Evolutionary conservation across 1,140 invertebrate species (phyloP).

Genomic region (Scaptomyza pallida): DNA sequence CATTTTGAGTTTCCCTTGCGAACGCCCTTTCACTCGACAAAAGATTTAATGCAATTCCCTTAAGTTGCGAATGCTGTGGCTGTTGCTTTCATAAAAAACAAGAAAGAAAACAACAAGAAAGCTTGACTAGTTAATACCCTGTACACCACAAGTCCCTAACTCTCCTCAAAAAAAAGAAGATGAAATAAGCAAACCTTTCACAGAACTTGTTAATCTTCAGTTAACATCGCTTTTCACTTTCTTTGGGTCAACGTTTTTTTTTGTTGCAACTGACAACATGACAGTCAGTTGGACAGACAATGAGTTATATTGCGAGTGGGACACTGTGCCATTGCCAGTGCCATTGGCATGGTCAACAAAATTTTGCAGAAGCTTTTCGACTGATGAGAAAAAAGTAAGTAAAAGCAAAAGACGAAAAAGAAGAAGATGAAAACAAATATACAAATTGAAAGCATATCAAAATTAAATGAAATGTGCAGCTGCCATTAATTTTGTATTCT

Average conservation of each 20-base stretch:
- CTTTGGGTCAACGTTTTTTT: slow-evolving; percentile 34
- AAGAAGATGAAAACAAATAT: neutral
- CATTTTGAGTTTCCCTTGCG: neutral
- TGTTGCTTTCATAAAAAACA: neutral
- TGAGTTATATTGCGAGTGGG: slow-evolving; percentile 5
- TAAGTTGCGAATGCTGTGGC: slow-evolving; percentile 1
- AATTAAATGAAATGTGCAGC: slow-evolving; percentile 22
- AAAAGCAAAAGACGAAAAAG: too few relatives aligned
- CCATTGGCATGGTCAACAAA: slow-evolving; percentile 33
- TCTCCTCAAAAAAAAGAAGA: neutral
- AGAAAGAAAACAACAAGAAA: neutral
- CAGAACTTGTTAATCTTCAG: slow-evolving; percentile 38
- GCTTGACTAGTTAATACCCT: neutral
- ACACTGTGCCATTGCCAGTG: slow-evolving; percentile 46
- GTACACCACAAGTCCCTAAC: neutral
- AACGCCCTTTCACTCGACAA: slow-evolving; percentile 28
- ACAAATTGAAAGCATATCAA: neutral
- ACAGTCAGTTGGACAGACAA: slow-evolving; percentile 6
- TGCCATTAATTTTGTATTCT: slow-evolving; percentile 31
- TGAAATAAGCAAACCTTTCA: slow-evolving; percentile 1
- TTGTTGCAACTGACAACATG: slow-evolving; percentile 14
- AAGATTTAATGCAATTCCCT: slow-evolving; percentile 28
- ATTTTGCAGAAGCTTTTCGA: slow-evolving; percentile 3
- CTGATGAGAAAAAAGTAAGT: slow-evolving; percentile 4
- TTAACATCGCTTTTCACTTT: slow-evolving; percentile 44